Base-by-base conservation (phyloP, 2,797 vertebrate genomes). In the Pangasius macronema region DNA sequence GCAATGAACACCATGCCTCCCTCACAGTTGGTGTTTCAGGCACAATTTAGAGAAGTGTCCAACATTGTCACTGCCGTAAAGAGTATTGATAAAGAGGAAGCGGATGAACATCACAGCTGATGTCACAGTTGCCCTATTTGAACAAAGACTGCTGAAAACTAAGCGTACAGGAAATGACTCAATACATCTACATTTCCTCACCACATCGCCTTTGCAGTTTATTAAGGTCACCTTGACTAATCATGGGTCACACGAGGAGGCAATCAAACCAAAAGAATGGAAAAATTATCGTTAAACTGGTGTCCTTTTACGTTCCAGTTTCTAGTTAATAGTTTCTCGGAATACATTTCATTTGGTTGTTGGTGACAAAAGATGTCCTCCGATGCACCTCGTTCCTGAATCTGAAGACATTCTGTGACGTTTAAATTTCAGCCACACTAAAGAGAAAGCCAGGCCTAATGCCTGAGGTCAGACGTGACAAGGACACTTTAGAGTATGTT, bases 101-200 rank as follows among this genome's bases (percentile, higher is more conserved):
- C 42, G 80, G 55, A 53, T 14, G 18, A 16, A 67, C 59, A 85
- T 49, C 18, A 77, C 36, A 14, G 36, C 33, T 39, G 20, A 30
- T 14, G 88, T 90, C 75, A 91, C 86, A 82, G 86, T 27, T 70
- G 59, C 79, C 67, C 30, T 22, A 46, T 70, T 42, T 61, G 36
- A 59, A 59, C n/a, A 83, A 55, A 57, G 73, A 13, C n/a, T 70
- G 73, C n/a, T 39, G 70, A 76, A 75, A 65, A n/a, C n/a, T 2
- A 5, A 46, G 13, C 22, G 16, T 61, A 70, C 59, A 9, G 59
- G 46, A 83, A 76, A 75, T n/a, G 39, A 83, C 53, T 72, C 77
- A 49, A 18, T n/a, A 61, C 20, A 18, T 67, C 13, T 81, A 24
- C 36, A 81, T 61, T 61, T 81, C 77, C 20, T 57, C 76, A 18